phyloP scores from a whole-genome alignment of 2,113 vertebrate genomes.

The Corydoras maculifer region DNA sequence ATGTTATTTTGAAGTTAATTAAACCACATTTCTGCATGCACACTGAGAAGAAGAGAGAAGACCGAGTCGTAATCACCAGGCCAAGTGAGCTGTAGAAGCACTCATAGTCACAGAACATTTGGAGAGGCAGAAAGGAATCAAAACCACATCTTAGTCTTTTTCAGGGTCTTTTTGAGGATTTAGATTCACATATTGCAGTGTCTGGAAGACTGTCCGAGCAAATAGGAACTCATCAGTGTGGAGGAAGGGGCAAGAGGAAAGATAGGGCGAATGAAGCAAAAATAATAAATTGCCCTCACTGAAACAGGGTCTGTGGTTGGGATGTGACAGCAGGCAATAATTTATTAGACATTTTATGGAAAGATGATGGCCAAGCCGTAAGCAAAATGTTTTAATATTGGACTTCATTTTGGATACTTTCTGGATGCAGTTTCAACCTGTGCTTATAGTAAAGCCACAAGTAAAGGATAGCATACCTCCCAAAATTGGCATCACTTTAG shows the following conservation, averaged over 20 bases:
- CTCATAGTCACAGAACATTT: conserved; percentile 1
- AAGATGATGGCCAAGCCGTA: conserved; percentile 38
- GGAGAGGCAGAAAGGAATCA: conserved; percentile 27
- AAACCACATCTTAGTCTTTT: conserved; percentile 37
- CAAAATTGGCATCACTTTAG: too few relatives aligned
- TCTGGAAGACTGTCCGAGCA: conserved; percentile 41
- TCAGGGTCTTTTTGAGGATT: conserved; percentile 29
- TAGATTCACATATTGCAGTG: conserved; percentile 24
- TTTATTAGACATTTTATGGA: conserved; percentile 40
- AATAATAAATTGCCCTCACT: conserved; percentile 37
- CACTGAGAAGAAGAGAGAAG: too few relatives aligned
- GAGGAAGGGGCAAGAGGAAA: conserved; percentile 19
- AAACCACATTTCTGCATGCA: too few relatives aligned
- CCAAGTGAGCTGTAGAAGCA: conserved; percentile 11
- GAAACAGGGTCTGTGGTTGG: conserved; percentile 36
- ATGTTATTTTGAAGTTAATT: too few relatives aligned
- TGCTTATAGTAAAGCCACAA: conserved; percentile 11
- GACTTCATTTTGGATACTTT: conserved; percentile 23
- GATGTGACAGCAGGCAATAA: conserved; percentile 36
- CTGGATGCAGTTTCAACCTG: conserved; percentile 38
- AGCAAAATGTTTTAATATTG: conserved; percentile 33
- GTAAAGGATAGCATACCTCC: background rate
- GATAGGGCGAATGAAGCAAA: conserved; percentile 28
- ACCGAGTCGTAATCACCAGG: too few relatives aligned
- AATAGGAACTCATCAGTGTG: conserved; percentile 25